Base-by-base conservation (phyloP, 2,113 vertebrate species). In the Ardeotis arabs region DNA sequence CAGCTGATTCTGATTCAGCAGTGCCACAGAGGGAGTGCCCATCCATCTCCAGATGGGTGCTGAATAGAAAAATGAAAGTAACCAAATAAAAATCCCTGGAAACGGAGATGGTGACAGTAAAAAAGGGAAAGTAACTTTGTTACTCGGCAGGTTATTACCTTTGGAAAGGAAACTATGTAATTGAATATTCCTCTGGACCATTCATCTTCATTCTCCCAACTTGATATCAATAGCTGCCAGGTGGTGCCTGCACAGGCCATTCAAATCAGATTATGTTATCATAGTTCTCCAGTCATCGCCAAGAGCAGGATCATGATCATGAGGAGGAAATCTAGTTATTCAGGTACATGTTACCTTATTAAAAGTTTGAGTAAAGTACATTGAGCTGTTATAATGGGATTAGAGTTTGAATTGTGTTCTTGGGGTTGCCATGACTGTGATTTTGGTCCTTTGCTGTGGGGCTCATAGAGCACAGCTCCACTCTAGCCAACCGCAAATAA, bases 261-360 rank as follows among this genome's bases (percentile, higher is more conserved):
- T 80, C 79, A 96, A 97, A 97, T 97, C 64, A 88, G 80, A 97
- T 97, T 97, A 97, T 87, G 64, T 84, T 96, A 95, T 96, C 96
- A 75, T 82, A 93, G 90, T 84, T 95, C 90, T 94, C 91, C 87
- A 95, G 87, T 96, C 90, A 96, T 84, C 14, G 13, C 86, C 89
- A 96, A 95, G 62, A 92, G 84, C 93, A 90, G 69, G 78, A 86
- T 92, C 95, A 93, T 49, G 94, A 92, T 67, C 66, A 84, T 86
- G 73, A 84, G 74, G 62, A 96, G 88, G 55, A 97, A 97, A 97
- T 97, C 69, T 89, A 97, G 91, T 97, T 97, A 97, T 95, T 96
- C 84, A 95, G 91, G 95, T 88, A 96, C 95, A 97, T 82, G 70
- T 81, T 97, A 90, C 89, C 78, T 97, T 95, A 97, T 97, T 97